Evolutionary conservation across 2,888 invertebrate species (phyloP).

Genomic region (Chironomus tentans): DNA sequence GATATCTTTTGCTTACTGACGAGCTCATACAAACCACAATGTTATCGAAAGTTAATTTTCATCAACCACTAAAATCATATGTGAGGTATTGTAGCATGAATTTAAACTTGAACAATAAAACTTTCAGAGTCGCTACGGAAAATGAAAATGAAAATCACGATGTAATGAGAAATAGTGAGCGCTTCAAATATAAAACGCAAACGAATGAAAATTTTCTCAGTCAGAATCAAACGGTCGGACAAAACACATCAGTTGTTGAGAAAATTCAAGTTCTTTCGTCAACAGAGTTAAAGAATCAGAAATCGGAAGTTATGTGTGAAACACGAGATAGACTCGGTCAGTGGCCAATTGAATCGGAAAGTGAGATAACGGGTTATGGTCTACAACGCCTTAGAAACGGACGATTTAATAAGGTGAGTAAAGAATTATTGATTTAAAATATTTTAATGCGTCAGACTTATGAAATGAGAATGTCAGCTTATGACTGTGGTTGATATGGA

Average conservation of each 20-base stretch:
- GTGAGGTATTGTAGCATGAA: neutral
- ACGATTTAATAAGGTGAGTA: slow-evolving; percentile 39
- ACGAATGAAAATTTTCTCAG: slow-evolving; percentile 21
- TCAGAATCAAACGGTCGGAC: neutral
- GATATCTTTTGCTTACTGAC: no score
- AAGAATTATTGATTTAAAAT: slow-evolving; percentile 1
- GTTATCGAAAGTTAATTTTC: slow-evolving; percentile 4
- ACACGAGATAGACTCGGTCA: slow-evolving; percentile 37
- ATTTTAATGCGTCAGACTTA: neutral
- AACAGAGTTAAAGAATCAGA: neutral
- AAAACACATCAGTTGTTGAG: slow-evolving; percentile 11
- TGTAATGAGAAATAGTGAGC: slow-evolving; percentile 10
- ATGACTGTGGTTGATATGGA: neutral
- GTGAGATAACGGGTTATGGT: slow-evolving; percentile 37
- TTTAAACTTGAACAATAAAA: neutral
- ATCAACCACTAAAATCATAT: neutral
- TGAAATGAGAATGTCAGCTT: neutral
- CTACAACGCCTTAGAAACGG: slow-evolving; percentile 36
- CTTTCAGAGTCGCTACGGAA: slow-evolving; percentile 17
- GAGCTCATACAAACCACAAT: neutral
- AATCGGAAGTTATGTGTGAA: slow-evolving; percentile 28
- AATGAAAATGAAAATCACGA: slow-evolving; percentile 22
- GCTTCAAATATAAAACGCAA: slow-evolving; percentile 24
- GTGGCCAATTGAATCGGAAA: slow-evolving; percentile 37
- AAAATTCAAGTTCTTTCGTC: slow-evolving; percentile 19